Evolutionary conservation across 2,888 invertebrate genomes (phyloP).

Genomic region (Nemurella pictetii): DNA sequence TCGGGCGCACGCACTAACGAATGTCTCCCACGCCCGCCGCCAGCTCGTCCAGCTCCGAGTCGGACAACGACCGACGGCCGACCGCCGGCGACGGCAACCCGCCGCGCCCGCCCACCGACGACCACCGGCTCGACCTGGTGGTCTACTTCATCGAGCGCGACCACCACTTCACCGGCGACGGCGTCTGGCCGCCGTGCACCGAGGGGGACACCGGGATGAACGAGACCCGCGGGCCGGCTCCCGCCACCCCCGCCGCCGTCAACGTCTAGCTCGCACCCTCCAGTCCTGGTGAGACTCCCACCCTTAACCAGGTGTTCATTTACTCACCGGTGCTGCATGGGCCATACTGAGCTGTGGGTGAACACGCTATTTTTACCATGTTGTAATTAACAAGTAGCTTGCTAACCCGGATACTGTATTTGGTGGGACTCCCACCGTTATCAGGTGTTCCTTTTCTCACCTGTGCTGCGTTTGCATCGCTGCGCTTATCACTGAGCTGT

Average conservation of each 20-base stretch:
- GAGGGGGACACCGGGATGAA: neutral
- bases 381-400: no score
- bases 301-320: no score
- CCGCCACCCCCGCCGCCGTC: neutral
- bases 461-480: no score
- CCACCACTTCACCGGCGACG: conserved; percentile 75
- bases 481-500: no score
- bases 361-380: no score
- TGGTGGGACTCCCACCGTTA: no score
- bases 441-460: no score
- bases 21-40: neutral
- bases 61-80: conserved; percentile 1
- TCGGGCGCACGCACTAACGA: neutral
- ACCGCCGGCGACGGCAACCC: neutral
- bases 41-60: neutral
- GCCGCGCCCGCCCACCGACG: conserved; percentile 8
- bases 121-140: conserved; percentile 59
- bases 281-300: no score
- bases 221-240: neutral
- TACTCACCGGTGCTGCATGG: no score
- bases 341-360: no score
- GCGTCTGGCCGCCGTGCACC: conserved; percentile 60
- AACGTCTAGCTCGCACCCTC: neutral
- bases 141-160: conserved; percentile 73
- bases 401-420: no score